Base-by-base conservation (phyloP, 2,888 invertebrate species). In the Serripes groenlandicus region DNA sequence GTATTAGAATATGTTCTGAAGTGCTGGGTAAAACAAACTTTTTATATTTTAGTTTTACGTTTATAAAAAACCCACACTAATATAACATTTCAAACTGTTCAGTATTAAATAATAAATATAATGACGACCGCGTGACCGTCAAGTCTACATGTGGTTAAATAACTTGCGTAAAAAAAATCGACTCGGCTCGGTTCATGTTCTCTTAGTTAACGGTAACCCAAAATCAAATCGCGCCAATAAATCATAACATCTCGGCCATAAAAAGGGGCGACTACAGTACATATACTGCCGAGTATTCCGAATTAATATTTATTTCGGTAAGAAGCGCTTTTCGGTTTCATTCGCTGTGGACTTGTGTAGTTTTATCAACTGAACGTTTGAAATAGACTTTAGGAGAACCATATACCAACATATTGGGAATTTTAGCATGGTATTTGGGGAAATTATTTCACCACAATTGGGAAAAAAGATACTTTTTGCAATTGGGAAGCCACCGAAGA, bases 391-490 rank as follows among this genome's bases (percentile, higher is more conserved):
- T 15, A 7, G n/a, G 60, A 4, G 26, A 23, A 60, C 28, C 60
- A 60, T n/a, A n/a, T n/a, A n/a, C n/a, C n/a, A n/a, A n/a, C n/a
- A 30, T 18, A 60, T 60, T 26, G 60, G 60, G 32, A 60, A 60
- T 23, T 60, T 60, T 7, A 23, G 3, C n/a, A 4, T 26, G 7
- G 26, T 60, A 23, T 60, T 5, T 3, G 26, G 21, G 32, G 60
- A 30, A 60, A 15, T 30, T 60, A 4, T 30, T 23, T 60, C 15
- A 18, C 26, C 60, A 26, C 26, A 23, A 5, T 30, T 60, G 26
- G 26, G 60, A 30, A 60, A 60, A 60, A 60, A 60, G 60, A 60
- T 23, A 28, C 60, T 15, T 60, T 60, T 60, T 23, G 11, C 60
- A 26, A 26, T 60, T 60, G 60, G 26, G 26, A 60, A 60, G 60